A percentile compares a stretch with the other conserved stretches of the same genome.
These are phyloP conservation scores for Hemitrygon akajei DNA, from an alignment of 2,797 vertebrate species.

Conservation along the genomic window DNA sequence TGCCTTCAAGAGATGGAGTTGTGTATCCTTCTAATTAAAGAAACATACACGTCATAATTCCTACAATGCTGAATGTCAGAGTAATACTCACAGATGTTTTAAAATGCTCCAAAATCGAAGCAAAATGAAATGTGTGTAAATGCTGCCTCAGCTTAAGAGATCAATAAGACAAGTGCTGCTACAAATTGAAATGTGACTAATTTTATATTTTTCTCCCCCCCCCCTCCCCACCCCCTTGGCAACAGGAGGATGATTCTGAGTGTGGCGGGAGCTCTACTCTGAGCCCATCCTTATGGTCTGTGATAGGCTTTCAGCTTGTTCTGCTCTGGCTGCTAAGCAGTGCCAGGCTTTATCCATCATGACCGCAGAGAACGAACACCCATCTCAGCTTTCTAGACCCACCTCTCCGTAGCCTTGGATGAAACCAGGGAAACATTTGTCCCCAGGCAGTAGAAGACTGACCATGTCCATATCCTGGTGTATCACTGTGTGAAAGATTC, in stretches of 20 bases:
- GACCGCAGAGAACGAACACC: conserved; percentile 58
- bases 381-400: conserved; percentile 54
- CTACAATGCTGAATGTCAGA: not conserved
- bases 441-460: conserved; percentile 51
- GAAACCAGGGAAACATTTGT: conserved; percentile 46
- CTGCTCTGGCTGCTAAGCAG: conserved; percentile 81
- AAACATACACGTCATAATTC: not conserved
- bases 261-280: conserved; percentile 82
- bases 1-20: not conserved
- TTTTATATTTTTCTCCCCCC: conserved; percentile 42
- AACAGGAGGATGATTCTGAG: conserved; percentile 88
- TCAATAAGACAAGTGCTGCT: conserved; percentile 41
- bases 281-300: conserved; percentile 72
- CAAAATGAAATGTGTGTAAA: conserved; percentile 36
- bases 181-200: conserved; percentile 45
- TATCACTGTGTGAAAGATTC: conserved; percentile 49
- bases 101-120: not conserved
- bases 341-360: conserved; percentile 67
- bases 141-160: conserved; percentile 61
- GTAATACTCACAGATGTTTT: not conserved
- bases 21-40: not conserved
- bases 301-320: conserved; percentile 73
- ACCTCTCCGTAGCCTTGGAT: conserved; percentile 54
- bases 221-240: conserved; percentile 48
- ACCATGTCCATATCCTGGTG: conserved; percentile 48